Evolutionary conservation across 2,113 vertebrate genomes (phyloP), one percentile per base, ranked within the genome.

Genomic region (Balaenoptera acutorostrata): DNA sequence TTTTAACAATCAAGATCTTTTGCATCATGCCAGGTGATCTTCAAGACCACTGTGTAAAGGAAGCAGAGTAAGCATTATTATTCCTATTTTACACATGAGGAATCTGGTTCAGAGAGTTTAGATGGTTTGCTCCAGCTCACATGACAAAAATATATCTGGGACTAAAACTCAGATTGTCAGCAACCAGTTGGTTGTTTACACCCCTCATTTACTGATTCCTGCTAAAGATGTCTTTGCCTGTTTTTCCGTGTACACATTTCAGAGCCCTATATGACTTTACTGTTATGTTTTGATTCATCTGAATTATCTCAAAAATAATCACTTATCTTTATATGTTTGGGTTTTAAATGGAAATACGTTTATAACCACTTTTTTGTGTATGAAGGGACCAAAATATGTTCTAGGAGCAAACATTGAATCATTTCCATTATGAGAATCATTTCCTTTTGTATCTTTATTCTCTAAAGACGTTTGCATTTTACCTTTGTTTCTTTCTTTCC

Each of bases 291-390:
- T 75, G 46, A 84, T 31, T 93, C 23, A 84, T 44, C 21, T 68
- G 61, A 57, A 89, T 41, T 91, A 33, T 68, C 90, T 92, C 71
- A 92, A 77, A 89, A 80, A 92, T 33, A 59, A 75, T 81, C 27
- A 15, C 4, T 68, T 81, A 81, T 75, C 39, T 52, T 29, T 36
- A 41, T 36, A 12, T 68, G 8, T 29, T 23, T 89, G 5, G 6
- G 7, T 59, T 95, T 95, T 85, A 84, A 96, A 29, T 84, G n/a
- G 64, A 46, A 95, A 97, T 52, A n/a, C 46, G 72, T 20, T 72
- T 20, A 74, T 49, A 57, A 31, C 8, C 25, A 77, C 36, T 39
- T 27, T 23, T 61, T 25, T 9, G 25, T 61, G 15, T 5, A 77
- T 69, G 36, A 90, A 83, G 27, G 20, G 15, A 36, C 21, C 25